Conservation (phyloP, 2,888 invertebrate genomes). For the Halocaridina rubra region DNA sequence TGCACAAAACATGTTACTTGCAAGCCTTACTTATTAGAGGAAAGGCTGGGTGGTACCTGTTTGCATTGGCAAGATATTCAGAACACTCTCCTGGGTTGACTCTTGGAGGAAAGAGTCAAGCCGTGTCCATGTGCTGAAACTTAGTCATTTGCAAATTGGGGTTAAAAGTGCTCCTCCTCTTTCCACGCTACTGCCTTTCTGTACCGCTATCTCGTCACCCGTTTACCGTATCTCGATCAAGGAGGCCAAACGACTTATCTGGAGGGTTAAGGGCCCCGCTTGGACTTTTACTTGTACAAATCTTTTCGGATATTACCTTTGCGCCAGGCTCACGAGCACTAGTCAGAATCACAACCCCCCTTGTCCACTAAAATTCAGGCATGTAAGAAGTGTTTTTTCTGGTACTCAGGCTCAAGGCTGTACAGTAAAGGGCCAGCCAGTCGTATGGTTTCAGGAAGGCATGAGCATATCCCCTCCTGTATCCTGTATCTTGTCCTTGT, state of each 20-base stretch:
- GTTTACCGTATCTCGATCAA: background rate
- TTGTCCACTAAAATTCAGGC: constrained; percentile 26
- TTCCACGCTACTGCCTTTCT: constrained; percentile 37
- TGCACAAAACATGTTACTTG: constrained; percentile 58
- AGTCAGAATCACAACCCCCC: constrained; percentile 57
- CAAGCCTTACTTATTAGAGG: constrained; percentile 54
- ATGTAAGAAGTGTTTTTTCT: constrained; percentile 35
- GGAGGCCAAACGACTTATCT: constrained; percentile 30
- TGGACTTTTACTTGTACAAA: constrained; percentile 38
- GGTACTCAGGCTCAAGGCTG: constrained; percentile 33
- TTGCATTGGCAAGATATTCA: background rate
- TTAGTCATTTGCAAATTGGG: constrained; percentile 6
- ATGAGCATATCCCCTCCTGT: constrained; percentile 31
- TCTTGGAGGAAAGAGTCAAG: background rate
- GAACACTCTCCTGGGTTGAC: constrained; percentile 4
- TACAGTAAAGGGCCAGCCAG: constrained; percentile 31
- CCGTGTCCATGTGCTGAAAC: background rate
- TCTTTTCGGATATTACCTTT: constrained; percentile 33
- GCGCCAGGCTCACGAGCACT: constrained; percentile 50
- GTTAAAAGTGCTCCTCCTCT: constrained; percentile 32
- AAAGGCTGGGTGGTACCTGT: constrained; percentile 38
- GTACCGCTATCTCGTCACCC: constrained; percentile 23
- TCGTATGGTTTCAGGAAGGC: constrained; percentile 44
- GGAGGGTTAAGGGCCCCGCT: constrained; percentile 35
- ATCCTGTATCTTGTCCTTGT: constrained; percentile 52